Evolutionary conservation across 2,888 invertebrate genomes (phyloP), one percentile per base, ranked within the genome.

Genomic region (Sisyra terminalis): DNA sequence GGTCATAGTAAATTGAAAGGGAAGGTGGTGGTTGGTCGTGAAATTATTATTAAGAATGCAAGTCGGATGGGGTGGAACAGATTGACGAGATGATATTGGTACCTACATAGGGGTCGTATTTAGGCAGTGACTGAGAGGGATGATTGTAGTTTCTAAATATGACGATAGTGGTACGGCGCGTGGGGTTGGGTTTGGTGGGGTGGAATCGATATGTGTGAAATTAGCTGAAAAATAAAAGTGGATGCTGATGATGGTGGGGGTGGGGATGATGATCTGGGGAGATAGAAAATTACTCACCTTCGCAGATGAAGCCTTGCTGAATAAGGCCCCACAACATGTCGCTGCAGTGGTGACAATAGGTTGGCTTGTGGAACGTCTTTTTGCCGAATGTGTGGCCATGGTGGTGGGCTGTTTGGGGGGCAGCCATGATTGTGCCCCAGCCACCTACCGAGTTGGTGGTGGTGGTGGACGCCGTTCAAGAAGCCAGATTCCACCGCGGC

Each of bases 361-460:
- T 93, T 66, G 96, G 97, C 77, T 96, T 96, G 76, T 97, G 97
- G 78, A 97, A 98, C 71, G 94, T 96, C 76, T 96, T 97, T 84
- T 96, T 97, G 70, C 83, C 83, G 81, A 98, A 98, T 77, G 86
- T 90, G 78, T 98, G 98, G 63, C 90, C 90, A 71, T 84, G 68
- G 62, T 58, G 60, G 65, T 67, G 66, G 54, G 56, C 55, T 53
- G 54, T 57, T 53, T 56, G 61, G 63, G 61, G 65, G 64, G 70
- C 66, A 67, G 69, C 68, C 69, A 68, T 68, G 60, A 63, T 63
- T 67, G 65, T 66, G 65, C 65, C 65, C 67, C 70, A 67, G 64
- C 68, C 66, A 60, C 63, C 62, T n/a, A n/a, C n/a, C n/a, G n/a
- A n/a, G n/a, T n/a, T n/a, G n/a, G 61, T 61, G 60, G 4, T 13